A percentile compares a stretch with the other conserved stretches of the same genome.
Conservation (phyloP, 2,888 invertebrate species). For the Lochmaea capreae region DNA sequence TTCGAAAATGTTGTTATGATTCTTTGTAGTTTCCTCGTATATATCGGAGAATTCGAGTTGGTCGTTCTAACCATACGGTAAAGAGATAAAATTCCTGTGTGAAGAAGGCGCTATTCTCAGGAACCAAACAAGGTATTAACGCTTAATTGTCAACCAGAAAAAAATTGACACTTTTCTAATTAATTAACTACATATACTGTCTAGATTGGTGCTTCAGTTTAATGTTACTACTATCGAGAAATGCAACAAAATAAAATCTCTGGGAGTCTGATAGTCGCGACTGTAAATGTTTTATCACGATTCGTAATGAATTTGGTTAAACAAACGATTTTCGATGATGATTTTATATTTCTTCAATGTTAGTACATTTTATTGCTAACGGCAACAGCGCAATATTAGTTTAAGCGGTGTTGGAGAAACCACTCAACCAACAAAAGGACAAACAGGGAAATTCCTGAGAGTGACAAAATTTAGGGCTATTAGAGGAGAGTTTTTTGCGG, state of each 20-base stretch:
- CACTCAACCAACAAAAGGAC: no score
- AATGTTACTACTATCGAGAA: slow-evolving; percentile 41
- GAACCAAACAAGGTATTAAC: slow-evolving; percentile 46
- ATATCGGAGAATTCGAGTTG: not conserved
- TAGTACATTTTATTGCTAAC: not conserved
- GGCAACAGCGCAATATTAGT: not conserved
- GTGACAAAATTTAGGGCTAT: no score
- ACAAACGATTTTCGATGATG: no score
- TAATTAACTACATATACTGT: slow-evolving; percentile 41
- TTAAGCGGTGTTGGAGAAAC: no score
- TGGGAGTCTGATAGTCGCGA: slow-evolving; percentile 5
- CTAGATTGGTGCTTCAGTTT: slow-evolving; percentile 41
- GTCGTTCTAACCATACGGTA: slow-evolving; percentile 3
- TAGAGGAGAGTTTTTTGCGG: no score
- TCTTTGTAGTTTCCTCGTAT: not conserved
- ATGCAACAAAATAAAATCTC: slow-evolving; percentile 27
- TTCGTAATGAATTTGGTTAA: not conserved
- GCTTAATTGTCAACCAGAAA: slow-evolving; percentile 43
- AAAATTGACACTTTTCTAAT: slow-evolving; percentile 43
- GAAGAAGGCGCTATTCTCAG: slow-evolving; percentile 42
- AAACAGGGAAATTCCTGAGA: no score
- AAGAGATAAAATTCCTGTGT: slow-evolving; percentile 30
- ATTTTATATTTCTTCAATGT: not conserved
- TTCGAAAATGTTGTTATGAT: no score
- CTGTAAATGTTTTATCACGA: not conserved